Evolutionary conservation across 1,140 invertebrate species (phyloP), one percentile per base, ranked within the genome.

Genomic region (Saccostrea echinata): DNA sequence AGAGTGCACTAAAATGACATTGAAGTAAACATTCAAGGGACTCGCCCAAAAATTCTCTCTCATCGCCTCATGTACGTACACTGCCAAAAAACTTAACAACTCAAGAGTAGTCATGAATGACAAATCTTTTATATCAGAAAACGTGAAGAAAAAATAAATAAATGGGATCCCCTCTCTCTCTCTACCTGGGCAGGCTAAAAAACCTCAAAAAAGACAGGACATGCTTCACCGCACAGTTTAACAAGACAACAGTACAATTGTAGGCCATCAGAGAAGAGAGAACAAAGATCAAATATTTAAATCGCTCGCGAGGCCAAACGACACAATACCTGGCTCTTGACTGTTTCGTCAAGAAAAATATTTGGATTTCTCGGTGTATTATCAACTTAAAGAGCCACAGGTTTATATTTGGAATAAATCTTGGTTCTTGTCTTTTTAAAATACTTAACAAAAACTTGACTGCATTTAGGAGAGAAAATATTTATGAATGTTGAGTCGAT

Each of bases 211-310:
- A 76, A 33, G 68, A 33, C 68, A 76, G 27, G 24, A 33, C 68
- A 76, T 16, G 68, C 11, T 76, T 30, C 68, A 30, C 27, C 13
- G 30, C 24, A 30, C 68, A 30, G 8, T 27, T 76, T 76, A 27
- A 76, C 27, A 30, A 76, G 68, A 76, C 27, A 30, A 27, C 68
- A 76, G 13, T 76, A 76, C 24, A 76, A 30, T 18, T 33, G 68
- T 76, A 30, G 68, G 68, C 33, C 68, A 76, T 30, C 68, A 30
- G 13, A 11, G 24, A 27, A 16, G 13, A n/a, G n/a, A 27, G 68
- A 76, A 76, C 68, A 76, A 76, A 76, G 68, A 76, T 76, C 68
- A 76, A 76, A 76, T 76, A 76, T 76, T 76, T 76, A 76, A 76
- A 76, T 76, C 68, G 68, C 68, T 76, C 68, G 68, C 24, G 68